Evolutionary conservation across 37 sponge, comb jelly and placozoan genomes (phyloP).

Genomic region (Diacarnus erythraeanus): DNA sequence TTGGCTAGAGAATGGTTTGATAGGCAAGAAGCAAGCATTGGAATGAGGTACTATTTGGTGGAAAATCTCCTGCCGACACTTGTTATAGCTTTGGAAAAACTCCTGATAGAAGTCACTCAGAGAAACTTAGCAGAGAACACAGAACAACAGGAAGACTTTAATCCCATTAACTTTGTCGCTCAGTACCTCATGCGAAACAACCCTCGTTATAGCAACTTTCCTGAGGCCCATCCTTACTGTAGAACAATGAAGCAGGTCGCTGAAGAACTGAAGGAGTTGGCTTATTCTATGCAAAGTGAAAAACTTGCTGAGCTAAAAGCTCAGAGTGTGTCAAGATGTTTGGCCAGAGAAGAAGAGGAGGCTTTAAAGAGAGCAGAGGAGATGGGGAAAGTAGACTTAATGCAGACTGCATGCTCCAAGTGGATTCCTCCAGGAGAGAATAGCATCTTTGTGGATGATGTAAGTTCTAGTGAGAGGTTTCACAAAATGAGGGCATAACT

Average conservation of each 20-base stretch:
- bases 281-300: slow-evolving; percentile 49
- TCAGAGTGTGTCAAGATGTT: slow-evolving; percentile 32
- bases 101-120: slow-evolving; percentile 64
- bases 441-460: slow-evolving; percentile 4
- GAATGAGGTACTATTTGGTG: slow-evolving; percentile 58
- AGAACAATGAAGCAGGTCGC: slow-evolving; percentile 47
- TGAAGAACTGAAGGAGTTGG: slow-evolving; percentile 52
- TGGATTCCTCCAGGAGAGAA: slow-evolving; percentile 41
- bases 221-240: slow-evolving; percentile 76
- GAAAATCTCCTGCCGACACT: slow-evolving; percentile 80
- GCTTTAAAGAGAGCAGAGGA: slow-evolving; percentile 23
- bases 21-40: slow-evolving; percentile 1
- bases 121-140: slow-evolving; percentile 42
- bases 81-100: slow-evolving; percentile 79
- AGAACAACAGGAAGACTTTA: slow-evolving; percentile 65
- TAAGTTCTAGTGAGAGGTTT: too few species aligned
- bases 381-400: background rate
- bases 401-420: slow-evolving; percentile 30
- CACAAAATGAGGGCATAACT: too few species aligned
- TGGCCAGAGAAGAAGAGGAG: slow-evolving; percentile 48
- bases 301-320: slow-evolving; percentile 51
- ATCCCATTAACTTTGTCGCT: slow-evolving; percentile 93
- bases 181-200: slow-evolving; percentile 97
- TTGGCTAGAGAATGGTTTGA: slow-evolving; percentile 80
- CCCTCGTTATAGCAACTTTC: slow-evolving; percentile 74